Evolutionary conservation across 2,113 vertebrate species (phyloP).

Genomic region (Rhabdomys dilectus): DNA sequence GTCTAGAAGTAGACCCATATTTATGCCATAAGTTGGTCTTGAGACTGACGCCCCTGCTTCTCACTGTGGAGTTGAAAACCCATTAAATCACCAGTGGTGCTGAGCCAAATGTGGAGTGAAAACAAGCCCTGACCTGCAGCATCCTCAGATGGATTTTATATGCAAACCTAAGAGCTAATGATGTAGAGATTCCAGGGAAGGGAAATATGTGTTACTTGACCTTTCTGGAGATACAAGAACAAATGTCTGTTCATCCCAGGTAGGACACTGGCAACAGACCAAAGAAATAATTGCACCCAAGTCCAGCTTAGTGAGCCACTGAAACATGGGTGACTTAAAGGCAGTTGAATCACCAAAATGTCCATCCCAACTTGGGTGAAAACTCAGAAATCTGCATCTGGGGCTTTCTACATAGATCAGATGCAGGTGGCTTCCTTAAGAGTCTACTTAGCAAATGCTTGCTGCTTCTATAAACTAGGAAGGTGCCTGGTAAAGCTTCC

Average conservation of each 20-base stretch:
- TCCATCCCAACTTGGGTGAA: not conserved
- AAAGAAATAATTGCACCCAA: not conserved
- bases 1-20: accelerated
- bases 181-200: no score
- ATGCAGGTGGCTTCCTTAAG: not conserved
- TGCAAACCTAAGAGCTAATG: not conserved
- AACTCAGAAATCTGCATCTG: no score
- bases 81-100: not conserved
- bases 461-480: not conserved
- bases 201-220: not conserved
- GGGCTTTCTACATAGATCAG: not conserved
- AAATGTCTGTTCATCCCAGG: not conserved
- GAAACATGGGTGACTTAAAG: no score
- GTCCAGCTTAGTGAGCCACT: not conserved
- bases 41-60: not conserved
- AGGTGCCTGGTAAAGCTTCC: not conserved
- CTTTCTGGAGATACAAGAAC: not conserved
- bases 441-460: not conserved
- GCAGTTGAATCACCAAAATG: not conserved
- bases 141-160: accelerated
- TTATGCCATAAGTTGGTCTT: accelerated
- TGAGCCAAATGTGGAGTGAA: not conserved
- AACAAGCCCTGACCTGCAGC: accelerated
- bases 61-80: not conserved
- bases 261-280: not conserved